phyloP scores from a whole-genome alignment of 2,113 vertebrate species.

The Rhinopomastus cyanomelas region DNA sequence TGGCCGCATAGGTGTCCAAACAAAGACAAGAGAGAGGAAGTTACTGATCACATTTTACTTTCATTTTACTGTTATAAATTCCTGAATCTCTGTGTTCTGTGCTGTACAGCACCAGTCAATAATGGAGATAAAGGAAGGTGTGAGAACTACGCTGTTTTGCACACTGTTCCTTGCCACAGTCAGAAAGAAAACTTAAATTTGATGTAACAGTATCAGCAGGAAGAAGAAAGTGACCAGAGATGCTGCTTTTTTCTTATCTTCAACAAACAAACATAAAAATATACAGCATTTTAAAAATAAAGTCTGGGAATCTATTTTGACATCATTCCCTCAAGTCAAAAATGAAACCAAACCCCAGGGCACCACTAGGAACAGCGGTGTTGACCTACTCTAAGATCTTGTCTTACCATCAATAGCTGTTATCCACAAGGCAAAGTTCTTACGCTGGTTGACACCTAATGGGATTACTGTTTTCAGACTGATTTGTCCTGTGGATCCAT shows the following conservation, averaged over 20 bases:
- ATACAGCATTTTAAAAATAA: neutral
- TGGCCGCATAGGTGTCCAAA: neutral
- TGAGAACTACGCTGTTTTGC: neutral
- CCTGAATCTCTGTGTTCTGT: neutral
- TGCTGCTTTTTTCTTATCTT: neutral
- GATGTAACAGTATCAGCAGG: neutral
- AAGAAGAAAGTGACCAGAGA: neutral
- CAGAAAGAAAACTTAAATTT: neutral
- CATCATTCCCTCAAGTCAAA: neutral
- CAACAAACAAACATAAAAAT: neutral
- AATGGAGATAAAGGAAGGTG: neutral
- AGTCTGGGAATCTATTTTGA: neutral
- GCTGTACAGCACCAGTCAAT: neutral
- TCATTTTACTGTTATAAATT: neutral
- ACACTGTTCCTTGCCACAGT: neutral
- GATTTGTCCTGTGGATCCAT: conserved; percentile 69
- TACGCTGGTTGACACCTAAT: conserved; percentile 47
- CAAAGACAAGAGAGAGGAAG: neutral
- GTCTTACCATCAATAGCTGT: conserved; percentile 77
- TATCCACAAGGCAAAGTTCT: conserved; percentile 74
- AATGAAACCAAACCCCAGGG: neutral
- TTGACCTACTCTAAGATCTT: neutral
- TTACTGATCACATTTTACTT: neutral
- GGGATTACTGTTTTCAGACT: conserved; percentile 67
- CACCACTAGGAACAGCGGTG: neutral